Conservation (phyloP, 2,888 invertebrate species). For the Chromoteleia sp. region DNA sequence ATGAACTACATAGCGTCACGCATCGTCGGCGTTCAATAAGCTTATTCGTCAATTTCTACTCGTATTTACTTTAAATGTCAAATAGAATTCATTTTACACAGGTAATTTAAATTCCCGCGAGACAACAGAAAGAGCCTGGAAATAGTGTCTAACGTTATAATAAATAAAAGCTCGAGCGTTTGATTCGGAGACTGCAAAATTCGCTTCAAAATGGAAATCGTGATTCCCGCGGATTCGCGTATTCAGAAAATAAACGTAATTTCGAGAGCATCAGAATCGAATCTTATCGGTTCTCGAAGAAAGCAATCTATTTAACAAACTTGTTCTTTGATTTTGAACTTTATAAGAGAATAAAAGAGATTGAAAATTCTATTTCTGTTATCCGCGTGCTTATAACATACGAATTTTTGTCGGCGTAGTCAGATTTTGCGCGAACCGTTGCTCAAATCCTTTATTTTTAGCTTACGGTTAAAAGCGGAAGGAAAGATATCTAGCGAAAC, state of each 20-base stretch:
- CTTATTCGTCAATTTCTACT: too few species aligned
- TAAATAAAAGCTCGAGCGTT: constrained; percentile 14
- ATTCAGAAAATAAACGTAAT: constrained; percentile 50
- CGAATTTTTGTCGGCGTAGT: constrained; percentile 28
- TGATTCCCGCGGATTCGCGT: constrained; percentile 9
- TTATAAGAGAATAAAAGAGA: constrained; percentile 25
- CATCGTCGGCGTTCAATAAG: too few species aligned
- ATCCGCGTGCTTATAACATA: constrained; percentile 23
- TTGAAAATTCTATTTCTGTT: constrained; percentile 40
- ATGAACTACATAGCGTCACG: too few species aligned
- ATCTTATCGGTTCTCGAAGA: constrained; percentile 43
- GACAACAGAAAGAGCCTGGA: too few species aligned
- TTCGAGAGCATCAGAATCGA: constrained; percentile 31
- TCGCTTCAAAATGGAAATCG: background rate
- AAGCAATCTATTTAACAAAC: constrained; percentile 53
- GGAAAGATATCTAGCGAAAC: constrained; percentile 50
- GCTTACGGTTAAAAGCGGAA: constrained; percentile 30
- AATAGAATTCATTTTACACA: too few species aligned
- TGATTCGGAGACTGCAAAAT: constrained; percentile 16
- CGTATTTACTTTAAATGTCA: too few species aligned
- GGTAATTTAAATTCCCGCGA: too few species aligned
- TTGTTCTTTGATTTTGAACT: constrained; percentile 46
- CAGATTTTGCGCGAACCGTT: constrained; percentile 36
- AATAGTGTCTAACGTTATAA: background rate
- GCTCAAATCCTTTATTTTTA: constrained; percentile 22